A percentile compares a stretch with the other conserved stretches of the same genome.
Conservation (phyloP, 2,888 invertebrate genomes). For the Acronicta leporina region DNA sequence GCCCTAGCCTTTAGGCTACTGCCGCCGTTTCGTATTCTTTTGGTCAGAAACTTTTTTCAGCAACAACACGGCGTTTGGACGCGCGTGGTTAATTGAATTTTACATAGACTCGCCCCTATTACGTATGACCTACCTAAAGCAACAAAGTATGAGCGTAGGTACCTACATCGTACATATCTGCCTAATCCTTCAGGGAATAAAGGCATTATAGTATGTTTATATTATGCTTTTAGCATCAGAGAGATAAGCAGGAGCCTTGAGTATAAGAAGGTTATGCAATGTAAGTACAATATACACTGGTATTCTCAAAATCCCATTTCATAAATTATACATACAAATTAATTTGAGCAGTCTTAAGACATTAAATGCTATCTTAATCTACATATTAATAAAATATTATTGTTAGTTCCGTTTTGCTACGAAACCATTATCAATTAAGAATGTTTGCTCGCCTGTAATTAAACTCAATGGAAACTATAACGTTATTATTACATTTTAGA, state of each 20-base stretch:
- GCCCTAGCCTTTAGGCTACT: too few relatives aligned
- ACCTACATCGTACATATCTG: too few relatives aligned
- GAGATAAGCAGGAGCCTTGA: neutral
- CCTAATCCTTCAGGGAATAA: too few relatives aligned
- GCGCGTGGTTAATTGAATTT: too few relatives aligned
- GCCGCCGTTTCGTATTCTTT: too few relatives aligned
- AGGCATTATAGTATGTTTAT: too few relatives aligned
- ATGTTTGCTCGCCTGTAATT: conserved; percentile 35
- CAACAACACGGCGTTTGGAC: too few relatives aligned
- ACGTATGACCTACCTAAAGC: too few relatives aligned
- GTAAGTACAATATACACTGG: neutral
- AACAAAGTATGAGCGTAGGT: too few relatives aligned
- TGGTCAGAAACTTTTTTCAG: too few relatives aligned
- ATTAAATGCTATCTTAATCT: conserved; percentile 14
- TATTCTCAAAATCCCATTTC: neutral
- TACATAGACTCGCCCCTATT: too few relatives aligned
- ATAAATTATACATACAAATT: neutral
- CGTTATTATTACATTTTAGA: conserved; percentile 40
- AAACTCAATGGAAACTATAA: conserved; percentile 36
- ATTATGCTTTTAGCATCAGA: neutral
- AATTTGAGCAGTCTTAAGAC: neutral
- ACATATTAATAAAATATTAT: conserved; percentile 14
- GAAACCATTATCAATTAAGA: conserved; percentile 30
- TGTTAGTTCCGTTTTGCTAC: conserved; percentile 8
- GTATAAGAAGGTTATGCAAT: neutral